Evolutionary conservation across 2,888 invertebrate genomes (phyloP).

Genomic region (Amphipyra tragopoginis): DNA sequence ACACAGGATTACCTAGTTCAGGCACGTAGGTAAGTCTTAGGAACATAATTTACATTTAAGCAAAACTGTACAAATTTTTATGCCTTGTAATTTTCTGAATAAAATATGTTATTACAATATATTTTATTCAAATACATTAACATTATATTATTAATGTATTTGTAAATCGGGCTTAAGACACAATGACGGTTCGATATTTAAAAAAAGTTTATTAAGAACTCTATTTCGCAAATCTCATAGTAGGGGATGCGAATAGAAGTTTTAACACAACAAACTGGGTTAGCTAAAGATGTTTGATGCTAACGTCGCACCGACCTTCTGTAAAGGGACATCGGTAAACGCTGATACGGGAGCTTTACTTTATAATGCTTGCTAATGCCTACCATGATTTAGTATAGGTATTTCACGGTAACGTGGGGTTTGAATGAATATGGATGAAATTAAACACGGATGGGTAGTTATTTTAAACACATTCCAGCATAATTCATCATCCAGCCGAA

Average conservation of each 20-base stretch:
- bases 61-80: too few species aligned
- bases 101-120: too few species aligned
- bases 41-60: too few species aligned
- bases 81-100: too few species aligned
- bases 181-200: too few species aligned
- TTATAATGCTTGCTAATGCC: slow-evolving; percentile 52
- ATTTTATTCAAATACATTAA: too few species aligned
- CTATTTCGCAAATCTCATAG: slow-evolving; percentile 38
- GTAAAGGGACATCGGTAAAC: slow-evolving; percentile 56
- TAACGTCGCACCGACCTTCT: slow-evolving; percentile 60
- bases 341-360: slow-evolving; percentile 54
- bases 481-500: too few species aligned
- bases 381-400: slow-evolving; percentile 45
- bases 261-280: slow-evolving; percentile 77
- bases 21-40: too few species aligned
- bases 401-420: slow-evolving; percentile 28
- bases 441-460: background rate
- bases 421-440: slow-evolving; percentile 41
- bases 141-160: too few species aligned
- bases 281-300: slow-evolving; percentile 72
- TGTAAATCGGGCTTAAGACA: too few species aligned
- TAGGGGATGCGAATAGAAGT: slow-evolving; percentile 64
- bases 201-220: background rate
- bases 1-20: too few species aligned
- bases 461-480: background rate